Evolutionary conservation across 2,797 vertebrate species (phyloP), one percentile per base, ranked within the genome.

Genomic region (Bradypus variegatus): DNA sequence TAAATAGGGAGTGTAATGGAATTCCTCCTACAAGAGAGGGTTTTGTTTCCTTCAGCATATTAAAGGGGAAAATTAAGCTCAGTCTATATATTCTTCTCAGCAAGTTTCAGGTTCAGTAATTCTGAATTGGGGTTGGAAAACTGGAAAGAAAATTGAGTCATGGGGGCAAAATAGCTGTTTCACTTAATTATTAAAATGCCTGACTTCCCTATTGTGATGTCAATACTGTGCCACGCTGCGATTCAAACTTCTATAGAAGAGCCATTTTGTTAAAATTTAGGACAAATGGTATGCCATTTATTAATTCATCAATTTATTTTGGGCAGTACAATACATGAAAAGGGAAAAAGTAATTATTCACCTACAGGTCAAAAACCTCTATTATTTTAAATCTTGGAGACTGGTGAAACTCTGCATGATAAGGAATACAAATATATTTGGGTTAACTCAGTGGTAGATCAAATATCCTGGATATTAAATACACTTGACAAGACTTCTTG

Each of bases 91-190:
- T 87, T 92, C 70, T 90, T 64, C 89, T 91, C 93, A 90, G 95
- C 92, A 64, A 79, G 60, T 96, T 95, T 95, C 88, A 75, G 91
- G 95, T 87, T 95, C 95, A 93, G 91, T 88, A 53, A 84, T 62
- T 95, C 88, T 95, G 93, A 93, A 94, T 87, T 91, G 92, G 73
- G 86, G 92, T 85, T 94, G 91, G 94, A 53, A 94, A 93, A 88
- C 0, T 88, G 88, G 72, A 93, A 90, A 86, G 86, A 73, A 92
- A 92, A 93, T 86, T 82, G 94, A 94, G 84, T 91, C 82, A 90
- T 89, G 72, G 91, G 93, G 93, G 89, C 85, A 94, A 94, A 95
- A 79, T 75, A 88, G 91, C 19, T 55, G 91, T 81, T 92, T 88
- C 60, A 92, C 88, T 94, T 95, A 94, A 94, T 95, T 90, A 95